phyloP scores from a whole-genome alignment of 2,113 vertebrate species.

The Thalassoma bifasciatum region DNA sequence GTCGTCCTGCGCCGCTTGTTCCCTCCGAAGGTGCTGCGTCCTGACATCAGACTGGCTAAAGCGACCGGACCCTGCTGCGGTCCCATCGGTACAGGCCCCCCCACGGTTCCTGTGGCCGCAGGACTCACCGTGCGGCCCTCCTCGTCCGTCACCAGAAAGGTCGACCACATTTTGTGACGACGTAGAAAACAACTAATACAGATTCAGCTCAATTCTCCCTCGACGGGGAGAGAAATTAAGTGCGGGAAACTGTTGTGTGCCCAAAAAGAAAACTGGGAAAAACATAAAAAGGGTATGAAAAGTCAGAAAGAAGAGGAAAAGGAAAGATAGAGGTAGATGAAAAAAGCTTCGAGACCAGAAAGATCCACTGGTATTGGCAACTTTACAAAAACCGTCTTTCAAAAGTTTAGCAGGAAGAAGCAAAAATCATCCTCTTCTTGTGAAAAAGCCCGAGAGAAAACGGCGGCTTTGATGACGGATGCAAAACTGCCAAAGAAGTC shows the following conservation, averaged over 20 bases:
- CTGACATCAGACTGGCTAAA: constrained; percentile 61
- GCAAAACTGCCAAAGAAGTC: constrained; percentile 12
- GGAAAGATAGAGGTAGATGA: constrained; percentile 13
- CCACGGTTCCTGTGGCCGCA: neutral
- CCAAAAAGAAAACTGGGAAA: constrained; percentile 2
- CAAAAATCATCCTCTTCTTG: constrained; percentile 13
- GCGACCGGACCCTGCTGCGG: constrained; percentile 38
- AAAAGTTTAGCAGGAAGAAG: constrained; percentile 5
- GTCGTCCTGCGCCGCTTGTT: constrained; percentile 66
- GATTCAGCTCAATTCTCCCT: neutral
- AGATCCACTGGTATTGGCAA: neutral
- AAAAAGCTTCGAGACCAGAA: neutral
- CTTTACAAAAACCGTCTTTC: neutral
- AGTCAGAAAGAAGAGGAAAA: neutral
- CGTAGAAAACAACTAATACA: neutral
- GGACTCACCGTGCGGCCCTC: constrained; percentile 61
- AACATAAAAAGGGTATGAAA: too few species aligned
- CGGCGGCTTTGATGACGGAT: constrained; percentile 12
- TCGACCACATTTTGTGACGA: constrained; percentile 86
- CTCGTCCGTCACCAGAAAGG: constrained; percentile 87
- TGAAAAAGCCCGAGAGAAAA: constrained; percentile 19
- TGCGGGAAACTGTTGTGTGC: neutral
- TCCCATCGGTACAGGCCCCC: constrained; percentile 25
- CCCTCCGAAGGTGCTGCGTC: constrained; percentile 68
- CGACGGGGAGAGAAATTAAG: neutral